Conservation (phyloP, 1,140 invertebrate genomes). For the Pachypsylla venusta region DNA sequence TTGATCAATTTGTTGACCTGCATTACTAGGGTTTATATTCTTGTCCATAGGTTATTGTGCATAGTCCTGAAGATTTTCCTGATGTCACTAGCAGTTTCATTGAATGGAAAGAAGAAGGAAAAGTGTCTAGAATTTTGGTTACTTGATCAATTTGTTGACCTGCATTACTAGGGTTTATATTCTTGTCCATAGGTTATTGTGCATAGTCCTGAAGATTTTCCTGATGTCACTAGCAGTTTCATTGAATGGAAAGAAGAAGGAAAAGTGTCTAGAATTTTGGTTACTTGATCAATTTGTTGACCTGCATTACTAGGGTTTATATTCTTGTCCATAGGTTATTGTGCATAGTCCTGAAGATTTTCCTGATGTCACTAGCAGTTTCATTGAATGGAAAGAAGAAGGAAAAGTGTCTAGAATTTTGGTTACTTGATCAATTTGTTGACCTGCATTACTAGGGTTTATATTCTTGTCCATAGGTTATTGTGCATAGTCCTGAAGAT, state of each 20-base stretch:
- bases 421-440: no score
- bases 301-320: no score
- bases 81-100: constrained; percentile 16
- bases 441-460: no score
- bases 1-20: no score
- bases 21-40: no score
- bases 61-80: constrained; percentile 15
- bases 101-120: not conserved
- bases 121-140: constrained; percentile 12
- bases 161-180: no score
- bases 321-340: constrained; percentile 19
- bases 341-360: constrained; percentile 16
- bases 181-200: constrained; percentile 19
- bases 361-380: constrained; percentile 15
- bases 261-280: constrained; percentile 11
- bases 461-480: no score
- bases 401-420: constrained; percentile 9
- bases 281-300: no score
- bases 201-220: constrained; percentile 15
- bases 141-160: no score
- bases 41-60: constrained; percentile 18
- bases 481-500: constrained; percentile 15
- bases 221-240: constrained; percentile 15
- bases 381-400: not conserved
- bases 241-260: not conserved